A percentile compares a stretch with the other conserved stretches of the same genome.
phyloP scores from a whole-genome alignment of 30 jellyfish, hydroid and myxozoan genomes.

The Cassiopea xamachana region DNA sequence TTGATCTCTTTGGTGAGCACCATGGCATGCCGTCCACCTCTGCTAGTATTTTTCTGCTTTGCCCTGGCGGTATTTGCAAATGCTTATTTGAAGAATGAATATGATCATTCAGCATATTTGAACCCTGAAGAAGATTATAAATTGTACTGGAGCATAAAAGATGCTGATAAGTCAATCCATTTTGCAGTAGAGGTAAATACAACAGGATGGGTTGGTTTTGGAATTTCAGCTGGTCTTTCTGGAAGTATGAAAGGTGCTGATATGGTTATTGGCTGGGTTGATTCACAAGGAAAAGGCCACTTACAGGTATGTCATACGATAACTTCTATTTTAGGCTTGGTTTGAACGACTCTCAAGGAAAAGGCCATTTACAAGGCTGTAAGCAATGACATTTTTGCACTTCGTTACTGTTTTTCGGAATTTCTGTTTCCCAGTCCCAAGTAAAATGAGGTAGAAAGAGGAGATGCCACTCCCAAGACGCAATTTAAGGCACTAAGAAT shows the following conservation, averaged over 20 bases:
- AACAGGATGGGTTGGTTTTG: conserved; percentile 77
- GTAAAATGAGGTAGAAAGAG: no score
- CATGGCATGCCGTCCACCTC: neutral
- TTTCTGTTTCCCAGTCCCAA: no score
- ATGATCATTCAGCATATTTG: conserved; percentile 59
- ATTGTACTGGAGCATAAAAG: conserved; percentile 55
- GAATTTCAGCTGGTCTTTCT: conserved; percentile 50
- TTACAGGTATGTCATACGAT: conserved; percentile 6
- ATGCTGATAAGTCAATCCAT: conserved; percentile 35
- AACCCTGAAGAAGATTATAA: conserved; percentile 26
- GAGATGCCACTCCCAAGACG: no score
- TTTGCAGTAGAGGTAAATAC: conserved; percentile 61
- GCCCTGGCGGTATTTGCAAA: neutral
- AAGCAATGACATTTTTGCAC: no score
- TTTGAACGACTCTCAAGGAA: no score
- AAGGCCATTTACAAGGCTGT: no score
- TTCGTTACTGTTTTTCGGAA: no score
- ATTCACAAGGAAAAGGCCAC: conserved; percentile 60
- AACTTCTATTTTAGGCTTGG: no score
- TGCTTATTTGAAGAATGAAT: conserved; percentile 8
- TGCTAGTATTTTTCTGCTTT: neutral
- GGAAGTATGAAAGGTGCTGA: conserved; percentile 73
- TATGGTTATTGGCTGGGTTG: conserved; percentile 64
- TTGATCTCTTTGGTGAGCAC: no score
- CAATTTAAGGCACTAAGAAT: no score